phyloP scores from a whole-genome alignment of 35 echinoderm and acorn worm genomes.

The Patiria miniata region DNA sequence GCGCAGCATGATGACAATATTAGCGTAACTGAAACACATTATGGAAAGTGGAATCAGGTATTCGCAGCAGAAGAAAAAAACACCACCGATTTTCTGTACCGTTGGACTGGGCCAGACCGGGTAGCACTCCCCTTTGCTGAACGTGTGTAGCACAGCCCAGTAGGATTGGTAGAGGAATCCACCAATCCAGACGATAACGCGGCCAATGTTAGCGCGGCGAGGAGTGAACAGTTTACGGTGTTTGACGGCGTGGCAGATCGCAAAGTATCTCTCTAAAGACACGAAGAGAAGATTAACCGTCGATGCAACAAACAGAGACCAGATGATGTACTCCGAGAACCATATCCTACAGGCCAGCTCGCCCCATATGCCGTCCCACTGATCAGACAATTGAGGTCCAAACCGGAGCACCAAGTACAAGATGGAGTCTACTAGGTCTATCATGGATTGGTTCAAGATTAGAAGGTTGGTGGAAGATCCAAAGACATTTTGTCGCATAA shows the following conservation, averaged over 20 bases:
- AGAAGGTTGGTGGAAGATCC: too few relatives aligned
- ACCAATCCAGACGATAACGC: conserved; percentile 38
- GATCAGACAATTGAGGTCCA: conserved; percentile 29
- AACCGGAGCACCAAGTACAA: conserved; percentile 57
- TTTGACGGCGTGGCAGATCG: conserved; percentile 55
- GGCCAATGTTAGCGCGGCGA: conserved; percentile 51
- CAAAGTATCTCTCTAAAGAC: conserved; percentile 61
- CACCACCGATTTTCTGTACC: too few relatives aligned
- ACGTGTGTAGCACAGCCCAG: conserved; percentile 30
- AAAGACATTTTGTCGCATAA: conserved; percentile 50
- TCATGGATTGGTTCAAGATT: too few relatives aligned
- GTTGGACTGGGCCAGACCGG: conserved; percentile 43
- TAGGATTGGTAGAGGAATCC: too few relatives aligned
- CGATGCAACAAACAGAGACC: too few relatives aligned
- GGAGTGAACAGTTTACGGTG: too few relatives aligned
- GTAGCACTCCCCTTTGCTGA: conserved; percentile 31
- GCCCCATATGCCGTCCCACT: conserved; percentile 6
- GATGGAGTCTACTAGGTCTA: conserved; percentile 60
- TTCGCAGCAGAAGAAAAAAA: too few relatives aligned
- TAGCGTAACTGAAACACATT: conserved; percentile 71
- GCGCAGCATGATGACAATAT: too few relatives aligned
- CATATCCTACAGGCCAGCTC: conserved; percentile 72
- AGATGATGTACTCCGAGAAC: conserved; percentile 56
- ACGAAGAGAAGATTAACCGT: too few relatives aligned
- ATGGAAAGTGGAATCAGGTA: conserved; percentile 63